Conservation (phyloP, 2,797 vertebrate species). For the Paguma larvata region DNA sequence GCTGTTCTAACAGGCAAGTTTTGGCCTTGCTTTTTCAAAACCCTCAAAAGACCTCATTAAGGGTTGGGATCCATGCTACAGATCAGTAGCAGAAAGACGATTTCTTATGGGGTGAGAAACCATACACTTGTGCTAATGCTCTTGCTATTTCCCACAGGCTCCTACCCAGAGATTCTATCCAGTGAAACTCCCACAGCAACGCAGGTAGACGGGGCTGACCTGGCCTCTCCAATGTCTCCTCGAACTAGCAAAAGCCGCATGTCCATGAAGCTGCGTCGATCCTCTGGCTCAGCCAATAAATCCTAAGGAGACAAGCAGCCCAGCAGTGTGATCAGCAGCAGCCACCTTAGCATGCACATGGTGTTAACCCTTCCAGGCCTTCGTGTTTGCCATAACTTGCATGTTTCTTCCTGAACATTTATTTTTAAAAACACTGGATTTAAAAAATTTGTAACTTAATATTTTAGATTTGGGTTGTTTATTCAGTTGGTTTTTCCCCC, state of each 20-base stretch:
- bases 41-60: conserved; percentile 51
- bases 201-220: conserved; percentile 94
- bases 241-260: conserved; percentile 99
- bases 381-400: conserved; percentile 50
- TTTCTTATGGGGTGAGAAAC: background rate
- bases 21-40: conserved; percentile 37
- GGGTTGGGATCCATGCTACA: conserved; percentile 48
- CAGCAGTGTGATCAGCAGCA: conserved; percentile 69
- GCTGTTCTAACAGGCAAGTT: conserved; percentile 31
- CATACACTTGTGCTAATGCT: conserved; percentile 69
- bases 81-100: conserved; percentile 36
- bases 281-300: conserved; percentile 99
- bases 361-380: conserved; percentile 39
- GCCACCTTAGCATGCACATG: conserved; percentile 61
- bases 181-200: conserved; percentile 93
- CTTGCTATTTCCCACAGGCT: conserved; percentile 91
- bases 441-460: conserved; percentile 87
- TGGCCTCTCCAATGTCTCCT: conserved; percentile 97
- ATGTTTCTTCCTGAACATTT: conserved; percentile 79
- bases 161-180: conserved; percentile 95
- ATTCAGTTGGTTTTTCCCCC: conserved; percentile 70
- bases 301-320: conserved; percentile 89
- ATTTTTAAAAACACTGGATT: conserved; percentile 87
- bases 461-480: conserved; percentile 85
- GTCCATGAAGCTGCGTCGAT: conserved; percentile 99